phyloP scores from a whole-genome alignment of 2,888 invertebrate genomes.

The Seira sanloemensis region DNA sequence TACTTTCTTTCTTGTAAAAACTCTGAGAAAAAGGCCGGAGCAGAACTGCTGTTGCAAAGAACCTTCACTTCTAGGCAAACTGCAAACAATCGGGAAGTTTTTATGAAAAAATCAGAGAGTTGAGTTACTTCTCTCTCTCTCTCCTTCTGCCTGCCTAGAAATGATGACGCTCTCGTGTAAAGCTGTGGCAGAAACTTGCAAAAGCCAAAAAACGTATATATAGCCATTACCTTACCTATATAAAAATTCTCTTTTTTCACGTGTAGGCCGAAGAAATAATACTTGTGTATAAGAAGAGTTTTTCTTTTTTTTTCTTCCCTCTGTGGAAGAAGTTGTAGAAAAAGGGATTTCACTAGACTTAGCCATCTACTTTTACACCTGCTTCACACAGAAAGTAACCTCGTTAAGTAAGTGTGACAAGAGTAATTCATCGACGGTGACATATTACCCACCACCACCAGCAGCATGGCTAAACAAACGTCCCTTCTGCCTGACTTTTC shows the following conservation, averaged over 20 bases:
- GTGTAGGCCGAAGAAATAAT: neutral
- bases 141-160: neutral
- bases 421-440: conserved; percentile 60
- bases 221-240: too few relatives aligned
- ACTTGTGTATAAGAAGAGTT: neutral
- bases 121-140: neutral
- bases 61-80: too few relatives aligned
- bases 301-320: neutral
- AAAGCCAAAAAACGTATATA: too few relatives aligned
- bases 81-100: too few relatives aligned
- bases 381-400: conserved; percentile 53
- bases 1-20: neutral
- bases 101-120: neutral
- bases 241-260: too few relatives aligned
- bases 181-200: neutral
- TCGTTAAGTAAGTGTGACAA: conserved; percentile 64
- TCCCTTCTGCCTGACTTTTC: neutral
- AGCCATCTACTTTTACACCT: conserved; percentile 60
- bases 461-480: conserved; percentile 13
- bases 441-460: conserved; percentile 31
- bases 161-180: too few relatives aligned
- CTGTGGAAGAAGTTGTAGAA: neutral
- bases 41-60: too few relatives aligned
- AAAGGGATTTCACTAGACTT: neutral
- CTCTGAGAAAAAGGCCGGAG: too few relatives aligned